Evolutionary conservation across 2,888 invertebrate species (phyloP).

Genomic region (Dascillus cervinus): DNA sequence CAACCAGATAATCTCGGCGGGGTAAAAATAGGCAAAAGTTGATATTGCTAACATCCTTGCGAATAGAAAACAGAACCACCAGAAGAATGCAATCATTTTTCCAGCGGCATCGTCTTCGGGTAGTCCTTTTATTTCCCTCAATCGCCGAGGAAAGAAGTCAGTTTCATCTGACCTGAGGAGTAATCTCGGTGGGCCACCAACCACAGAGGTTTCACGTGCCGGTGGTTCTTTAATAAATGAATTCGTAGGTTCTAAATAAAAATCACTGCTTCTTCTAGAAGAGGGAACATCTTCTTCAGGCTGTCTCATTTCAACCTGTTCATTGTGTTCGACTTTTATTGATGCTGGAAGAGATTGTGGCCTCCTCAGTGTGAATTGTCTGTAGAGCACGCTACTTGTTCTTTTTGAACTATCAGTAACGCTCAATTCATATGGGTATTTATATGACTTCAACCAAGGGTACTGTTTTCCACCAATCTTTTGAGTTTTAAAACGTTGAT

Average conservation of each 20-base stretch:
- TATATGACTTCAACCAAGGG: slow-evolving; percentile 56
- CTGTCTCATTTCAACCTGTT: slow-evolving; percentile 1
- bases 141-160: slow-evolving; percentile 39
- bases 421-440: slow-evolving; percentile 13
- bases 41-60: slow-evolving; percentile 63
- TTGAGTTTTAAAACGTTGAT: slow-evolving; percentile 72
- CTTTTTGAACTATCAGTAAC: slow-evolving; percentile 10
- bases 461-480: slow-evolving; percentile 63
- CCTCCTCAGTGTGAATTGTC: not conserved
- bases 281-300: not conserved
- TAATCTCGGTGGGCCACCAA: slow-evolving; percentile 20
- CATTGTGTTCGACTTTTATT: not conserved
- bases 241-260: slow-evolving; percentile 30
- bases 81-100: slow-evolving; percentile 60
- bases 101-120: slow-evolving; percentile 69
- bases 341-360: not conserved
- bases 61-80: slow-evolving; percentile 70
- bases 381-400: slow-evolving; percentile 5
- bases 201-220: slow-evolving; percentile 23
- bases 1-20: slow-evolving; percentile 52
- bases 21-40: slow-evolving; percentile 61
- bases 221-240: slow-evolving; percentile 5
- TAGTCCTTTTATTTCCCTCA: slow-evolving; percentile 49
- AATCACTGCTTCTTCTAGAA: slow-evolving; percentile 32
- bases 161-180: slow-evolving; percentile 13